These are phyloP conservation scores for Pardosa pseudoannulata DNA, from an alignment of 2,888 invertebrate species.

Conservation along the genomic window DNA sequence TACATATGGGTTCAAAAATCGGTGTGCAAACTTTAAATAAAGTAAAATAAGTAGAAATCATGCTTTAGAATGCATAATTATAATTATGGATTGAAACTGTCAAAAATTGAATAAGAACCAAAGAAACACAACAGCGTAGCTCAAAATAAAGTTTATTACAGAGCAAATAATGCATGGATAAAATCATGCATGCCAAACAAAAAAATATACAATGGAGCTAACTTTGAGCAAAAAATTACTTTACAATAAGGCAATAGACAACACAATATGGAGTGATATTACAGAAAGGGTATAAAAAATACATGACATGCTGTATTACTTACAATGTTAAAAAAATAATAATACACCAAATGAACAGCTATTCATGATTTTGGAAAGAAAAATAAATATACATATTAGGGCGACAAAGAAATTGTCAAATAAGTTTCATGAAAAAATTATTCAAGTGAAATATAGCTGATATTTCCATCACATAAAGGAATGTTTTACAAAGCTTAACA, in stretches of 20 bases:
- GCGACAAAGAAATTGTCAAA: background rate
- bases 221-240: background rate
- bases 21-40: conserved; percentile 4
- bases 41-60: conserved; percentile 10
- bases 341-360: background rate
- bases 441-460: background rate
- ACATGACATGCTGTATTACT: background rate
- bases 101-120: conserved; percentile 3
- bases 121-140: conserved; percentile 18
- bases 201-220: conserved; percentile 1
- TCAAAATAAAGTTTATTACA: conserved; percentile 8
- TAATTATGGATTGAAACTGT: background rate
- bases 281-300: conserved; percentile 3
- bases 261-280: background rate
- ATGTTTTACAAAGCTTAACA: no score
- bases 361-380: background rate
- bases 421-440: no score
- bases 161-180: conserved; percentile 6
- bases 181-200: conserved; percentile 13
- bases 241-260: conserved; percentile 5
- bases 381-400: background rate
- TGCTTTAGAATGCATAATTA: conserved; percentile 1
- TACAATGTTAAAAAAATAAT: conserved; percentile 6
- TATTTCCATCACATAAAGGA: background rate
- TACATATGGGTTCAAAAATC: no score